Base-by-base conservation (phyloP, 1,140 invertebrate species). In the Bactericera cockerelli region DNA sequence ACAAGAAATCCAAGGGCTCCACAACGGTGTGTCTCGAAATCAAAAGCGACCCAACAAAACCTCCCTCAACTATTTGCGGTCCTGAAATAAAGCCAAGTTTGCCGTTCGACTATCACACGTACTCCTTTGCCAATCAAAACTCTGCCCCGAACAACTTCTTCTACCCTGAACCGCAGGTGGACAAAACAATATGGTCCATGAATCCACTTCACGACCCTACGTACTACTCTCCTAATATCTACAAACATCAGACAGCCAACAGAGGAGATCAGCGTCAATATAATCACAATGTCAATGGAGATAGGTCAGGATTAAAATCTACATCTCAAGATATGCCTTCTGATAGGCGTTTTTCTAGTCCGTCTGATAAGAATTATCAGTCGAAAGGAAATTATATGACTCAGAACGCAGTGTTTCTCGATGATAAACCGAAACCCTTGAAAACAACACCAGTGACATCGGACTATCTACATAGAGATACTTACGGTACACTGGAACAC, bases 1-100 rank as follows among this genome's bases (percentile, higher is more conserved):
- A 49, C 22, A 49, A 49, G 22, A 49, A 49, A 49, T 49, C 42
- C n/a, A 49, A 49, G 19, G 42, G 42, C n/a, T 49, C 42, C n/a
- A 49, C 42, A 16, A 49, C 42, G 19, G 42, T 49, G 6, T 49
- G 42, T 49, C 42, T 49, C 19, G 42, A 49, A 49, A 49, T 49
- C 22, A 49, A 49, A 49, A 49, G 42, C 22, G 42, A 49, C 19
- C 42, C 42, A 49, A 49, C 42, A 4, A 49, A 49, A 49, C 42
- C 42, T 6, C 42, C 42, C 6, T 49, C 42, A 4, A 49, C 42
- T 10, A 49, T 49, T 10, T 49, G 42, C 42, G 42, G 42, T 19
- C 42, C 42, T 4, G 42, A 49, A 49, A 49, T 49, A 4, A 49
- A 49, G 19, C 42, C 42, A 4, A 49, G n/a, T n/a, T 22, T 16